Percentiles rank a stretch among this genome's conserved stretches.
These are phyloP conservation scores for Bos taurus DNA, from an alignment of 2,113 vertebrate genomes.

Conservation along the genomic window ARS-UCD2.0 NC_037338.1:97121501-97122000, in stretches of 20 bases:
- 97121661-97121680: slow-evolving; percentile 43
- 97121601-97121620: not conserved
- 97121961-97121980: slow-evolving; percentile 69
- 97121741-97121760: not conserved
- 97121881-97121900: slow-evolving; percentile 71
- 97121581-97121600: not conserved
- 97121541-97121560: slow-evolving; percentile 40
- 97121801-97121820: slow-evolving; percentile 67
- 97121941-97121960: slow-evolving; percentile 59
- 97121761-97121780: not conserved
- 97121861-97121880: slow-evolving; percentile 75
- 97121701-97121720: not conserved
- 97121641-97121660: not conserved
- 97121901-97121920: slow-evolving; percentile 63
- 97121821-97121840: slow-evolving; percentile 69
- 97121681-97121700: not conserved
- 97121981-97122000: slow-evolving; percentile 46
- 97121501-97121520: slow-evolving; percentile 37
- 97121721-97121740: slow-evolving; percentile 15
- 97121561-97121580: slow-evolving; percentile 12
- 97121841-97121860: slow-evolving; percentile 52
- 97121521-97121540: not conserved
- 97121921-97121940: slow-evolving; percentile 50
- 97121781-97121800: slow-evolving; percentile 41
- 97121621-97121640: not conserved